Base-by-base conservation (phyloP, 1,140 invertebrate species). In the Venturia canescens region DNA sequence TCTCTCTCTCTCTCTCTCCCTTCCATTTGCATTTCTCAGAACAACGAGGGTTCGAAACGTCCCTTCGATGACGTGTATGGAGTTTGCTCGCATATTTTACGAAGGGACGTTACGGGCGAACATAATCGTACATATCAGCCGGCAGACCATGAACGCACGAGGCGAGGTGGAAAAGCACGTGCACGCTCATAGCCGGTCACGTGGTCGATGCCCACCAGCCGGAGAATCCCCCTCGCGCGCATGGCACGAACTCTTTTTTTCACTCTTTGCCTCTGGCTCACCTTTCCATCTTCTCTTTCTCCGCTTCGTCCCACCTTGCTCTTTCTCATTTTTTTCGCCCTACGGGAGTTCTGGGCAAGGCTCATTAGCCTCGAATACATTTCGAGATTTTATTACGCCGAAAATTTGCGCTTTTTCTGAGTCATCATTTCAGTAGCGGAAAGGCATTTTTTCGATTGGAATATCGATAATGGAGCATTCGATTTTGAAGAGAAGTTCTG, bases 91-190 rank as follows among this genome's bases (percentile, higher is more conserved):
- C 6, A 53, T 18, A 7, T 53, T 53, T 53, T 53, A 53, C 11
- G 50, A 4, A 21, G 50, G 18, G n/a, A 53, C 4, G 1, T 7
- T 53, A 53, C 50, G 7, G 3, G 50, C 50, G 50, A 18, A 53
- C 11, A n/a, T n/a, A 53, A 53, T 21, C 16, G 11, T 11, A 18
- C 16, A 21, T 18, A 53, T 53, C n/a, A 0, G 50, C 50, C 50
- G 50, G 50, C n/a, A 53, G 50, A 15, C 18, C 50, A 53, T 53
- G 50, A 53, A n/a, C 50, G 50, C 50, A 53, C n/a, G 50, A 53
- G 50, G 18, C 18, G 50, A 53, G 69, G 29, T 74, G 57, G 26
- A n/a, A 78, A 60, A 81, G 79, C 78, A 79, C 82, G 80, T 81
- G 82, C 82, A 80, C 76, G 69, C n/a, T 18, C 21, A 38, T 27